Evolutionary conservation across 2,113 vertebrate genomes (phyloP), one percentile per base, ranked within the genome.

Genomic region (Fregata magnificens): DNA sequence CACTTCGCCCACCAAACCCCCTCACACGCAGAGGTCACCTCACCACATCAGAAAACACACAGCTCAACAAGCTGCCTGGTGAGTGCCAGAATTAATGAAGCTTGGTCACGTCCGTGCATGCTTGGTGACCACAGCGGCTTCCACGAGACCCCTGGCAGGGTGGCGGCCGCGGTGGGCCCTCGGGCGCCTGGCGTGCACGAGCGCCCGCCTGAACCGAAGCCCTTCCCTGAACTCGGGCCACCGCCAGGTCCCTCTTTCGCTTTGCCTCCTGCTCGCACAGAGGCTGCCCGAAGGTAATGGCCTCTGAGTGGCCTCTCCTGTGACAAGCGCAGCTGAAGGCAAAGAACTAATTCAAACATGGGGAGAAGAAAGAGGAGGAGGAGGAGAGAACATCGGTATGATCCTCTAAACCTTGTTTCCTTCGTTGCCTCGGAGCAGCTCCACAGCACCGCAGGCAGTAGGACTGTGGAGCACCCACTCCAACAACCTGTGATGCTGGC

Each of bases 51-150:
- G 15, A 1, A 16, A 70, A 9, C 20, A 25, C 29, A 4, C 3
- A 8, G 36, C 50, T 38, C 44, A 3, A 10, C 1, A 3, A 13
- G 2, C 4, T 2, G 1, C 2, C 32, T n/a, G 0, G 0, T 2
- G 4, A 55, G 42, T 16, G 13, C 13, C 63, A 14, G 9, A 50
- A 18, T 2, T 1, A 29, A 45, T 0, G 2, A 8, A 40, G 5
- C n/a, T 5, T 8, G 1, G 28, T 40, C 42, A n/a, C n/a, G n/a
- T n/a, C n/a, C n/a, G 1, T 2, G 3, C 4, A 1, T 16, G 5
- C 63, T 11, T 3, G 13, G 45, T 7, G 79, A 16, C 49, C 50
- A 6, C 0, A 0, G 44, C 0, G 0, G 32, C 24, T 82, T 65
- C 71, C 0, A 0, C 0, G 0, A 61, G 45, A 13, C 11, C 18